Evolutionary conservation across 1,140 invertebrate genomes (phyloP).

Genomic region (Contarinia nasturtii): DNA sequence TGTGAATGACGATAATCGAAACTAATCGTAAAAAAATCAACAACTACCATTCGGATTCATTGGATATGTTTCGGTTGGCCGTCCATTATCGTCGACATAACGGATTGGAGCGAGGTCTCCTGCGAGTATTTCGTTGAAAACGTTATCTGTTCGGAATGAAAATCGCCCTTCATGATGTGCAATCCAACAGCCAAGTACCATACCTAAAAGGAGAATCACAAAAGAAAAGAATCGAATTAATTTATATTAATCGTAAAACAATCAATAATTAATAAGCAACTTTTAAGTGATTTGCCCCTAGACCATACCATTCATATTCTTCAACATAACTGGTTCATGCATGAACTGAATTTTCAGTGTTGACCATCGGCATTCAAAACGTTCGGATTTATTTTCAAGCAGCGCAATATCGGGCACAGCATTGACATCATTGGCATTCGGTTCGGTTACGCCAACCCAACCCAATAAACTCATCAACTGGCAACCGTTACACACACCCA

Average conservation of each 20-base stretch:
- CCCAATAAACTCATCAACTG: conserved; percentile 82
- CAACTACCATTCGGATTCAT: conserved; percentile 92
- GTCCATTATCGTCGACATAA: conserved; percentile 66
- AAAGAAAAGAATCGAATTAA: too few species aligned
- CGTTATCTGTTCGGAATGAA: conserved; percentile 29
- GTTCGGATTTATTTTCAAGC: conserved; percentile 69
- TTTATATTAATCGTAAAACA: too few species aligned
- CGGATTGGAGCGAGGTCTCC: conserved; percentile 51
- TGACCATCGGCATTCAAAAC: conserved; percentile 81
- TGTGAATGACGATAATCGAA: too few species aligned
- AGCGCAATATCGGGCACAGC: conserved; percentile 46
- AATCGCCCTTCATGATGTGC: conserved; percentile 90
- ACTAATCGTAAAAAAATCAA: too few species aligned
- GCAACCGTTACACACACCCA: conserved; percentile 96
- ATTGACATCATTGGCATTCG: conserved; percentile 3
- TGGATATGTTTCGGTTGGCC: conserved; percentile 64
- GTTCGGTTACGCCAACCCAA: conserved; percentile 40
- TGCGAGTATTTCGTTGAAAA: conserved; percentile 34
- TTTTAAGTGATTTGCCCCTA: too few species aligned
- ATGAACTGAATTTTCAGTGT: conserved; percentile 52
- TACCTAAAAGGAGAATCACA: too few species aligned
- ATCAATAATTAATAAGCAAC: too few species aligned
- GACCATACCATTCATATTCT: conserved; percentile 68
- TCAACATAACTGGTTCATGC: conserved; percentile 69
- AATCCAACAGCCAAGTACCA: conserved; percentile 83